A percentile compares a stretch with the other conserved stretches of the same genome.
phyloP scores from a whole-genome alignment of 2,797 vertebrate genomes.

The Lindbergichthys nudifrons region DNA sequence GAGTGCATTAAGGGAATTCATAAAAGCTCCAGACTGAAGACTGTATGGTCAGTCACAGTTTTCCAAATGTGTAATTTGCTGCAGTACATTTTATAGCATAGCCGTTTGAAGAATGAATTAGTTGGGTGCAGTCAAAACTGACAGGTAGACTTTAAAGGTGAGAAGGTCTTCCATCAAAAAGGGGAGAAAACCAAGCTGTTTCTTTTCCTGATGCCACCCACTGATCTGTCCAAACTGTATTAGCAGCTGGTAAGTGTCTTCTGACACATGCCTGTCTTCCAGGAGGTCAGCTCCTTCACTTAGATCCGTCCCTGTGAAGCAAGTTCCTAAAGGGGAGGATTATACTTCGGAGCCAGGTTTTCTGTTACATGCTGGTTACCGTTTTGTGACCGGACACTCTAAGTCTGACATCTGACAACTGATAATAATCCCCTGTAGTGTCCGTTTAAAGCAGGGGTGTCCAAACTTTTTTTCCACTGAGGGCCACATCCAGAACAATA shows the following conservation, averaged over 20 bases:
- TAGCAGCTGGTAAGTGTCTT: slow-evolving; percentile 20
- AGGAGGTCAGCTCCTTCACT: slow-evolving; percentile 8
- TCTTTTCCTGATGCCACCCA: slow-evolving; percentile 9
- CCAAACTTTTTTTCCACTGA: too few species aligned
- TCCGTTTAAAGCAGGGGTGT: too few species aligned
- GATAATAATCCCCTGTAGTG: too few species aligned
- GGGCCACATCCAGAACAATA: too few species aligned
- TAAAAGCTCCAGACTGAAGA: background rate
- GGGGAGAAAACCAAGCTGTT: background rate
- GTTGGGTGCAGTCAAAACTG: background rate
- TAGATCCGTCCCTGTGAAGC: background rate
- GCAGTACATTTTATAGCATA: slow-evolving; percentile 9
- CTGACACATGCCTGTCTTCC: slow-evolving; percentile 25
- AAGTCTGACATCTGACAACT: too few species aligned
- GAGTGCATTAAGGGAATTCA: background rate
- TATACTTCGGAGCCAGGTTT: background rate
- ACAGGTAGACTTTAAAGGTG: slow-evolving; percentile 1
- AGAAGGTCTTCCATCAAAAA: slow-evolving; percentile 11
- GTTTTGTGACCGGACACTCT: too few species aligned
- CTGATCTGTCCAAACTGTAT: slow-evolving; percentile 41
- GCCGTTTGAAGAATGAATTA: slow-evolving; percentile 5
- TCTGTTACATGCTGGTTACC: too few species aligned
- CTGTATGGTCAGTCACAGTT: background rate
- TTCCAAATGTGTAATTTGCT: slow-evolving; percentile 1
- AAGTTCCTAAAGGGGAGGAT: background rate